These are phyloP conservation scores for Eremobia ochroleuca DNA, from an alignment of 2,888 invertebrate genomes.

Conservation along the genomic window DNA sequence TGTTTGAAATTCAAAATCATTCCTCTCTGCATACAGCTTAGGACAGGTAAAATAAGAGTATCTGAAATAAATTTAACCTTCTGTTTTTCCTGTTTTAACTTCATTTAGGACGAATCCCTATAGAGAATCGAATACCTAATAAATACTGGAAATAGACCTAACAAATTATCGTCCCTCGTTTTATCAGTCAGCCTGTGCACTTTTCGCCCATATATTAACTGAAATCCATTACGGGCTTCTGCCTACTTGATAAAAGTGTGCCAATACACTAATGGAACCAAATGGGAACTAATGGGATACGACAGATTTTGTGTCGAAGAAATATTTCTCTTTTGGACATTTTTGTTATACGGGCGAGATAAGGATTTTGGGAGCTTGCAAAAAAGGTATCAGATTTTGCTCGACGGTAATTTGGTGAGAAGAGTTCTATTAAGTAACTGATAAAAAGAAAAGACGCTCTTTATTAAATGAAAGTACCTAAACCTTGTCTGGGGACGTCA, in stretches of 20 bases:
- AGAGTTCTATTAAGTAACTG: background rate
- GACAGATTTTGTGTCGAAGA: conserved; percentile 16
- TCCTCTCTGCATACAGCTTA: background rate
- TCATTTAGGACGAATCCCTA: background rate
- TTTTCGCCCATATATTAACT: conserved; percentile 37
- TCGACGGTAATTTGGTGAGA: background rate
- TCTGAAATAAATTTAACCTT: background rate
- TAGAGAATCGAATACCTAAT: background rate
- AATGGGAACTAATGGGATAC: conserved; percentile 38
- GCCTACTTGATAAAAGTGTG: conserved; percentile 22
- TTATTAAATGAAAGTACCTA: background rate
- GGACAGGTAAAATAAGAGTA: background rate
- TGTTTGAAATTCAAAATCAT: background rate
- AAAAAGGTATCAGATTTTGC: conserved; percentile 15
- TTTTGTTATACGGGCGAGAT: conserved; percentile 11
- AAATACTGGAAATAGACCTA: background rate
- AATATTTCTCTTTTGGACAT: conserved; percentile 19
- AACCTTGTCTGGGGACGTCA: too few relatives aligned
- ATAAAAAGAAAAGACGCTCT: background rate
- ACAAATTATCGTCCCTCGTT: background rate
- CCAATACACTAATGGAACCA: conserved; percentile 55
- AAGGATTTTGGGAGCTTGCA: background rate
- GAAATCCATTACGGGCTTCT: conserved; percentile 33
- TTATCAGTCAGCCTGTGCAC: conserved; percentile 2
- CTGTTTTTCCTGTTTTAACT: background rate